Evolutionary conservation across 2,113 vertebrate species (phyloP), one percentile per base, ranked within the genome.

Genomic region (Montifringilla adamsi): DNA sequence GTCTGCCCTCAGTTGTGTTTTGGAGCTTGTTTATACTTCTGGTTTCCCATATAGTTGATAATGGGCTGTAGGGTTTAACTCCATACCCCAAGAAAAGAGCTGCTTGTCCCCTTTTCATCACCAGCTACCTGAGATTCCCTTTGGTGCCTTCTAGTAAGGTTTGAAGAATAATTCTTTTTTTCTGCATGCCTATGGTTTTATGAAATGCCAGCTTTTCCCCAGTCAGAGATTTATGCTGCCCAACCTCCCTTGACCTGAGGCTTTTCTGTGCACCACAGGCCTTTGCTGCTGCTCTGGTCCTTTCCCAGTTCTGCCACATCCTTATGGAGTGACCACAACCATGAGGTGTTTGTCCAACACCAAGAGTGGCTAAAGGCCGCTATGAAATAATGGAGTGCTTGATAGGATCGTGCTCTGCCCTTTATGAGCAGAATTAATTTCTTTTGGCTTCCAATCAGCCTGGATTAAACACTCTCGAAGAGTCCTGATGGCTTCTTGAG

Each of bases 401-500:
- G 15, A 68, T 73, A 68, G n/a, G 49, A 24, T 35, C 46, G 2
- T 18, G 26, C 50, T 60, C 75, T 46, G 50, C 41, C 55, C 39
- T 86, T 77, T 88, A 77, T 10, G 43, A 84, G 30, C 55, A 70
- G 72, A 90, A 85, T 86, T 83, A 70, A 63, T 49, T 83, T 44
- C 43, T 92, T 79, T 92, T 77, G 59, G 79, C 85, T 86, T 35
- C 89, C 37, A 33, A 2, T 19, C 60, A 70, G 79, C 72, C 55
- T 84, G 83, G 60, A 88, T 63, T 95, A 89, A 94, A 90, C 64
- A 75, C 89, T 92, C 92, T 89, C 3, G 2, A 95, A 94, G 89
- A 94, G 83, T 92, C 84, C 55, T 93, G 80, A 76, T 95, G 53
- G 76, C 49, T 93, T 8, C 91, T 87, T 84, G 89, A 97, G 92